Evolutionary conservation across 2,797 vertebrate genomes (phyloP), one percentile per base, ranked within the genome.

Genomic region (Lepilemur ruficaudatus): DNA sequence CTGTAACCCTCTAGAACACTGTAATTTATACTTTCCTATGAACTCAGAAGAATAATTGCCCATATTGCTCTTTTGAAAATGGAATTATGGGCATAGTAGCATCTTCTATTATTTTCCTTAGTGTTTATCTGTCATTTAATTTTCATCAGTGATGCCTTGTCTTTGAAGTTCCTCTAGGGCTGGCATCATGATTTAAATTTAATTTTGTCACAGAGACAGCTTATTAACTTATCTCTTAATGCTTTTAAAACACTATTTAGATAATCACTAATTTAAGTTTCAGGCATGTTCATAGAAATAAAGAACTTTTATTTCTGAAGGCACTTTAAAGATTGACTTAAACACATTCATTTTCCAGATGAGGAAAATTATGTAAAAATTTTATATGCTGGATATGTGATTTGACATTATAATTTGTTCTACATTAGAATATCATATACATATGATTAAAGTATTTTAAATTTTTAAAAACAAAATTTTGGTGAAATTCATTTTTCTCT

Each of bases 221-320:
- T 92, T 96, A 79, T 82, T 95, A 95, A 87, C 50, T 83, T 75
- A 89, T 11, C 4, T 35, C 43, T 83, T 69, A 80, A 75, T 73
- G 86, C 20, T 87, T 50, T 63, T 55, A 78, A 94, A 67, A 57
- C 20, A 61, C 61, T 50, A 92, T 83, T 80, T 75, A 84, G 73
- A 80, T 86, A 78, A 93, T 93, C 55, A 79, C 48, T 85, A 93
- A 91, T 61, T 91, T 50, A 89, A 82, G 38, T 86, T 95, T 92
- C 43, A 92, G 78, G 9, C 18, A 93, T 55, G 67, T 38, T 84
- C 59, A 81, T 23, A 67, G 52, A 90, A 83, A 32, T 88, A 79
- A 86, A 92, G 30, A 70, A 87, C 17, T 73, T 87, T 76, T 82
- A 89, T 69, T 89, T 93, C 79, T 93, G 57, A 94, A 94, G 69